Conservation (phyloP, 2,888 invertebrate genomes). For the Lochmaea capreae region DNA sequence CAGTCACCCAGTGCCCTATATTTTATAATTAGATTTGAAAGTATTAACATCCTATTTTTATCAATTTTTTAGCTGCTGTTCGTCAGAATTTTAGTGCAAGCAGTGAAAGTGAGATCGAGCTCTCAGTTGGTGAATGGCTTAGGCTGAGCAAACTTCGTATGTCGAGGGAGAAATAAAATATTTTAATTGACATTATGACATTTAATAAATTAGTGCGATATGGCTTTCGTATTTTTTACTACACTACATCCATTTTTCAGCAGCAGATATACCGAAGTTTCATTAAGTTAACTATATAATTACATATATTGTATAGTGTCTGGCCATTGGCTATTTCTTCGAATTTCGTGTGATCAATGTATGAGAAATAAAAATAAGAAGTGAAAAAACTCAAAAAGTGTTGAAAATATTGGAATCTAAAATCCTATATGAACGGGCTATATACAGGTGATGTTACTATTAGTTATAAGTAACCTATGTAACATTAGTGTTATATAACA, state of each 20-base stretch:
- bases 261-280: background rate
- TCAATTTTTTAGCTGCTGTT: background rate
- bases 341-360: no score
- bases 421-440: background rate
- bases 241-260: background rate
- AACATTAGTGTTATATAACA: no score
- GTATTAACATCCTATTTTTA: background rate
- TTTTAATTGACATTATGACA: no score
- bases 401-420: background rate
- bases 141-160: background rate
- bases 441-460: background rate
- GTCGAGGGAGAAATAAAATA: background rate
- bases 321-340: background rate
- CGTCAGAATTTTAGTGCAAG: background rate
- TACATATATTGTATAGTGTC: background rate
- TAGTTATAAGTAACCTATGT: no score
- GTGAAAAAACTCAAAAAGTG: background rate
- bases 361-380: no score
- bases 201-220: background rate
- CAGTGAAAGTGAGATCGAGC: background rate
- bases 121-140: background rate
- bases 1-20: no score
- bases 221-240: background rate
- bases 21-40: background rate
- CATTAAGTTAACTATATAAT: background rate